Percentiles rank a stretch among this genome's conserved stretches.
These are phyloP conservation scores for Anoplopoma fimbria DNA, from an alignment of 2,113 vertebrate genomes.

Conservation along the genomic window DNA sequence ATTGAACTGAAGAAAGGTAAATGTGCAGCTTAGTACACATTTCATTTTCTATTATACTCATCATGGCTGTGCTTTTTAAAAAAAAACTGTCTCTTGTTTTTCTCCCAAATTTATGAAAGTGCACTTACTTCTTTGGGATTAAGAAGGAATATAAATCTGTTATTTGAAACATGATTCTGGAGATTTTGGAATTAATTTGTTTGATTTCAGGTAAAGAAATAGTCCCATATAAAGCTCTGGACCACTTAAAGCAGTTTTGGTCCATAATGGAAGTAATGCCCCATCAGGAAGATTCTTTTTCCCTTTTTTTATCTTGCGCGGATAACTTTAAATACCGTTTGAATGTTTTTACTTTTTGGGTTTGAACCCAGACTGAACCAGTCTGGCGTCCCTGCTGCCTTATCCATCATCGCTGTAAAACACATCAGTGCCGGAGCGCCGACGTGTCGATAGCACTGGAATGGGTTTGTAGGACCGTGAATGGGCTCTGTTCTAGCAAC, in stretches of 20 bases:
- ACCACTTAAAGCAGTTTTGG: not conserved
- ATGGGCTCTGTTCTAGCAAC: constrained; percentile 36
- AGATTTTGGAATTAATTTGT: not conserved
- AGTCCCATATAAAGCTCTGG: not conserved
- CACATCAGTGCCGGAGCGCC: constrained; percentile 28
- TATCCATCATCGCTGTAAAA: constrained; percentile 43
- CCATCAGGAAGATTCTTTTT: not conserved
- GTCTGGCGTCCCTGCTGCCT: constrained; percentile 6
- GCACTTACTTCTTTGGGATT: not conserved
- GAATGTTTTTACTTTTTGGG: constrained; percentile 8
- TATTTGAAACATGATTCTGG: too few species aligned
- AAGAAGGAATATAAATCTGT: not conserved
- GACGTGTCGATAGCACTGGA: constrained; percentile 52
- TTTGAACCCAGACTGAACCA: constrained; percentile 27
- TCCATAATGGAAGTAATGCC: constrained; percentile 9
- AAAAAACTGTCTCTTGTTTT: too few species aligned
- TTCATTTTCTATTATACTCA: not conserved
- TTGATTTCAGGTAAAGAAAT: not conserved
- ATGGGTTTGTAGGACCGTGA: constrained; percentile 45
- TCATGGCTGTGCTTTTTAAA: too few species aligned
- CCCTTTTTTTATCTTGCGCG: not conserved
- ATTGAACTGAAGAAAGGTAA: constrained; percentile 97
- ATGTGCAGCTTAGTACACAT: not conserved
- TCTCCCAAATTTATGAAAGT: not conserved
- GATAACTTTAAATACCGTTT: not conserved